Conservation (phyloP, 2,888 invertebrate genomes). For the Tetrapedia diversipes region DNA sequence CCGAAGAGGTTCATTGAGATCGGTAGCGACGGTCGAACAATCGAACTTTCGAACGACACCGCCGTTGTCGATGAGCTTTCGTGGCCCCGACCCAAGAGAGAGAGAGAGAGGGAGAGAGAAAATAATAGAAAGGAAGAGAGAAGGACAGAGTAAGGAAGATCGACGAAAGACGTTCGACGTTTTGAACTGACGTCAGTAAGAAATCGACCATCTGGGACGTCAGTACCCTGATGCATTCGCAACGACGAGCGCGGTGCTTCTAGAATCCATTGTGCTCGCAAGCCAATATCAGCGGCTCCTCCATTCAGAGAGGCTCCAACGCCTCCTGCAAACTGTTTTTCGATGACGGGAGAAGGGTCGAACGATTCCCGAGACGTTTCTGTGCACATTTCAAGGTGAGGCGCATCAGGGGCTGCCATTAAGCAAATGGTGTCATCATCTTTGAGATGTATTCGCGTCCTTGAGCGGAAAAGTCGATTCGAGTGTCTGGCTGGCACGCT, state of each 20-base stretch:
- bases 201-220: not conserved
- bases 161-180: not conserved
- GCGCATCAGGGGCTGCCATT: not conserved
- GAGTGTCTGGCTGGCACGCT: constrained; percentile 1
- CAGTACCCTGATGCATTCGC: not conserved
- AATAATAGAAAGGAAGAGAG: too few relatives aligned
- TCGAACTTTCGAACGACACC: not conserved
- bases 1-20: not conserved
- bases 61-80: not conserved
- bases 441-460: constrained; percentile 14
- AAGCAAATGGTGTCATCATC: constrained; percentile 21
- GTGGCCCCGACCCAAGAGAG: not conserved
- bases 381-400: not conserved
- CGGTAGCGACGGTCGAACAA: not conserved
- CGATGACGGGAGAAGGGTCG: not conserved
- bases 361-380: not conserved
- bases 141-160: not conserved
- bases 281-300: constrained; percentile 1
- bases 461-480: constrained; percentile 26
- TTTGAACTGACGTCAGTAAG: not conserved
- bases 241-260: not conserved
- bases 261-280: constrained; percentile 8
- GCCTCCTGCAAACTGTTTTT: not conserved
- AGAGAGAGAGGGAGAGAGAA: too few relatives aligned
- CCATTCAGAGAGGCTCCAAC: not conserved